A percentile compares a stretch with the other conserved stretches of the same genome.
Evolutionary conservation across 2,797 vertebrate species (phyloP).

Genomic region (Acestrorhynchus altus): DNA sequence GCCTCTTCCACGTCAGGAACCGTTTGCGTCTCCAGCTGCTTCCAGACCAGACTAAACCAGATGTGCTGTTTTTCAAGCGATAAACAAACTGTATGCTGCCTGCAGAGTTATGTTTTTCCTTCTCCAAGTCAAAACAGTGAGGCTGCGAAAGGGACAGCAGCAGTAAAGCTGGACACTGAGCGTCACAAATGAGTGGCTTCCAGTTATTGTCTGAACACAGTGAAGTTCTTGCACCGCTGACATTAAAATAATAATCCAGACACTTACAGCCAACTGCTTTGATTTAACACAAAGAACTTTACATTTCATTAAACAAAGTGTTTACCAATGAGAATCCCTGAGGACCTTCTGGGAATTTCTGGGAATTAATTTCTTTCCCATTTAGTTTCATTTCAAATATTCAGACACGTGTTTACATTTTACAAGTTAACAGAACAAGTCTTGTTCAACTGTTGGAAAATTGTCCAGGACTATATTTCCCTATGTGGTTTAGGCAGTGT

Average conservation of each 20-base stretch:
- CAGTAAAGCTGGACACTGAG: conserved; percentile 45
- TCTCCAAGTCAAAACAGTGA: conserved; percentile 30
- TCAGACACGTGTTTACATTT: no score
- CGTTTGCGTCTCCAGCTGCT: not conserved
- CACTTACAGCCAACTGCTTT: no score
- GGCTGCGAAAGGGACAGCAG: conserved; percentile 43
- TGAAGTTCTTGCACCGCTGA: conserved; percentile 32
- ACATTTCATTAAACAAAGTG: no score
- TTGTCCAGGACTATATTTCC: no score
- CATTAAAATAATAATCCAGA: conserved; percentile 31
- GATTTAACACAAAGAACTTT: no score
- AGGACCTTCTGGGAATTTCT: no score
- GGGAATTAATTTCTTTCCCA: no score
- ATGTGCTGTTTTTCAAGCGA: conserved; percentile 31
- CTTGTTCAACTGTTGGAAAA: no score
- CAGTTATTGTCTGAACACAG: conserved; percentile 56
- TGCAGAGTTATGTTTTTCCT: not conserved
- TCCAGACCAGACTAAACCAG: conserved; percentile 42
- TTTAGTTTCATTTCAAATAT: no score
- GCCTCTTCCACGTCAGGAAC: conserved; percentile 29
- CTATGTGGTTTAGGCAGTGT: no score
- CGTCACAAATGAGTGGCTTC: conserved; percentile 57
- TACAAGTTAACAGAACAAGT: no score
- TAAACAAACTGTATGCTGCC: conserved; percentile 43
- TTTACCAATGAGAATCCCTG: no score